Percentiles rank a stretch among this genome's conserved stretches.
Conservation (phyloP, 2,113 vertebrate species). For the Chinchilla lanigera region DNA sequence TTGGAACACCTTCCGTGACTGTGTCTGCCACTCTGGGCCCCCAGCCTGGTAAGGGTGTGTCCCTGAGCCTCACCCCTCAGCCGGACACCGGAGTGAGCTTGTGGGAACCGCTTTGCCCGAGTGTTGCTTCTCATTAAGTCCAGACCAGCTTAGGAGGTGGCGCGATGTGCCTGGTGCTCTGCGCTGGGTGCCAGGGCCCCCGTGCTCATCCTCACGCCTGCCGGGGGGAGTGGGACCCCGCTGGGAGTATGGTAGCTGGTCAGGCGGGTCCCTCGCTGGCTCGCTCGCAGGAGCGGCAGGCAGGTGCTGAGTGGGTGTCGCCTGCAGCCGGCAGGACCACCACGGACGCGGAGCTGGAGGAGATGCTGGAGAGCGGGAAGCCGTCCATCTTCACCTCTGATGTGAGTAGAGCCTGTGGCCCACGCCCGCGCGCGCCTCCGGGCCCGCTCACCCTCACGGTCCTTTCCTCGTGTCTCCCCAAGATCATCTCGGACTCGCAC, state of each 20-base stretch:
- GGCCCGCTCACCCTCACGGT: fast-evolving
- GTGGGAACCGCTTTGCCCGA: not conserved
- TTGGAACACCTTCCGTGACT: not conserved
- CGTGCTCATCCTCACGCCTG: not conserved
- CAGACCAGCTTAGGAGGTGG: too few species aligned
- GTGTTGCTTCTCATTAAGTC: too few species aligned
- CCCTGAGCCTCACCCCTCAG: not conserved
- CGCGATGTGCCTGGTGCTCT: too few species aligned
- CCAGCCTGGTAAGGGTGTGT: not conserved
- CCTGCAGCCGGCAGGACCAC: constrained; percentile 93
- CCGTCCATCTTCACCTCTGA: constrained; percentile 97
- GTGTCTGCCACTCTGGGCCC: not conserved
- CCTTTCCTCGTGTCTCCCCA: not conserved
- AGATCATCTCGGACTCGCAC: constrained; percentile 98
- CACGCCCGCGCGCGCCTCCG: fast-evolving
- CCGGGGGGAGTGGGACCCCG: not conserved
- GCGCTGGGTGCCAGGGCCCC: not conserved
- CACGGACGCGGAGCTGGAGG: constrained; percentile 95
- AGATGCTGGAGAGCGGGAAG: constrained; percentile 97
- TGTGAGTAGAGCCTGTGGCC: constrained; percentile 81
- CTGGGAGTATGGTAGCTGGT: not conserved
- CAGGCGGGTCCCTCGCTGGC: not conserved
- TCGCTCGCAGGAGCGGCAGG: too few species aligned
- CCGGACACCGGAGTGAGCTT: fast-evolving
- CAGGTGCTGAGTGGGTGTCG: not conserved